Percentiles rank a stretch among this genome's conserved stretches.
Evolutionary conservation across 2,113 vertebrate species (phyloP).

Genomic region (Calidris pygmaea): DNA sequence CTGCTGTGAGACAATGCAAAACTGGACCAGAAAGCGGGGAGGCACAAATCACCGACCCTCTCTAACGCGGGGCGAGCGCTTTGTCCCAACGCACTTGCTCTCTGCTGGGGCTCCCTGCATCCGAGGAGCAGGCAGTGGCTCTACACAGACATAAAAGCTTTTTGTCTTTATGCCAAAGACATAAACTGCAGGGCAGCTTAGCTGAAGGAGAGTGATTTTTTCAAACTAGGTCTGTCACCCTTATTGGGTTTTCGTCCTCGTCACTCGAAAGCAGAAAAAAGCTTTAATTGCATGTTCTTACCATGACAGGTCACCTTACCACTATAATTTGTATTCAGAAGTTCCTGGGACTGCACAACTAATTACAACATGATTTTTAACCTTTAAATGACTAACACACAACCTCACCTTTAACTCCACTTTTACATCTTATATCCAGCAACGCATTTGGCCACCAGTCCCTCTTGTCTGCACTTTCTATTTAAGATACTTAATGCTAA

Average conservation of each 20-base stretch:
- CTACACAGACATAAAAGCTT: not conserved
- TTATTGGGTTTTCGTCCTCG: not conserved
- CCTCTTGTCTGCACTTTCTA: not conserved
- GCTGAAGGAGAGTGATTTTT: not conserved
- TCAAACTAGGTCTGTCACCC: not conserved
- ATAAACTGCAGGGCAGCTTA: not conserved
- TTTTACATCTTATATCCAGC: not conserved
- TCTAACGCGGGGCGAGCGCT: not conserved
- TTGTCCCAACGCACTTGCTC: not conserved
- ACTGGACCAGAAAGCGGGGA: constrained; percentile 1
- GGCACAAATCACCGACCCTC: not conserved
- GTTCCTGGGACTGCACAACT: not conserved
- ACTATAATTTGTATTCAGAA: not conserved
- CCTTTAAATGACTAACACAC: not conserved
- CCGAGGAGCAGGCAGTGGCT: not conserved
- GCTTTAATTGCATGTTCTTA: not conserved
- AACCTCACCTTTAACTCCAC: not conserved
- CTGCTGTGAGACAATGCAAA: constrained; percentile 46
- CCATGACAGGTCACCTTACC: not conserved
- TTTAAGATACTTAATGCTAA: not conserved
- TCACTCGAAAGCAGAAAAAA: not conserved
- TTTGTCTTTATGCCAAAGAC: not conserved
- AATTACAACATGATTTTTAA: not conserved
- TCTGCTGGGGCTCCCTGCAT: not conserved
- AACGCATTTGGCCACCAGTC: not conserved